phyloP scores from a whole-genome alignment of 1,140 invertebrate genomes.

The Trichonephila inaurata region DNA sequence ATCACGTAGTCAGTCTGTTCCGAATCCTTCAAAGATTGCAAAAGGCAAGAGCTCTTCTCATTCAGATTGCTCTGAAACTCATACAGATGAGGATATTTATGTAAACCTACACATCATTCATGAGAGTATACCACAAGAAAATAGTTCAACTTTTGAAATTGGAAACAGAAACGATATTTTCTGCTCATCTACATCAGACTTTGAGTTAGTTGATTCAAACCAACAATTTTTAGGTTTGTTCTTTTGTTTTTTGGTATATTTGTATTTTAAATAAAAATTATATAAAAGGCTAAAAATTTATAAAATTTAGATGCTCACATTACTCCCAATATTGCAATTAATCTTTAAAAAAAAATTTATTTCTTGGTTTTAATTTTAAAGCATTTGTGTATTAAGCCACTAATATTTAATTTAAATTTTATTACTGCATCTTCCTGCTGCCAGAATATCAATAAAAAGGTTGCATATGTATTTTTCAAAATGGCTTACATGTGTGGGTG shows the following conservation, averaged over 20 bases:
- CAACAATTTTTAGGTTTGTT: slow-evolving; percentile 47
- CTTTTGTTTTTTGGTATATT: background rate
- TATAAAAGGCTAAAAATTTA: no score
- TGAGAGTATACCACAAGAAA: slow-evolving; percentile 6
- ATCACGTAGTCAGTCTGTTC: slow-evolving; percentile 3
- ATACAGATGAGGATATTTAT: slow-evolving; percentile 39
- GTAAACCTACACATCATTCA: slow-evolving; percentile 21
- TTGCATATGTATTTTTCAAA: no score
- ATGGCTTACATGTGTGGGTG: no score
- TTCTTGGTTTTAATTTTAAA: no score
- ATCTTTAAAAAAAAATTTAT: no score
- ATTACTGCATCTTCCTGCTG: no score
- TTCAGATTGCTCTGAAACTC: slow-evolving; percentile 21
- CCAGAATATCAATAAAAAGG: no score
- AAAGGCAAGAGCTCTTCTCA: background rate
- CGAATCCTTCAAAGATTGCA: background rate
- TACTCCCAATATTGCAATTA: no score
- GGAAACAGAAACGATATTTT: slow-evolving; percentile 41
- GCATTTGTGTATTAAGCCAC: no score
- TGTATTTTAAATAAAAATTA: no score
- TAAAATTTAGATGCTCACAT: no score
- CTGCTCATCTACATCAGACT: slow-evolving; percentile 62
- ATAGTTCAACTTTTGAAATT: background rate
- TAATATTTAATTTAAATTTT: no score
- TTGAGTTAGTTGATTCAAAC: slow-evolving; percentile 59